phyloP scores from a whole-genome alignment of 2,797 vertebrate species.

The Fundulus diaphanus region DNA sequence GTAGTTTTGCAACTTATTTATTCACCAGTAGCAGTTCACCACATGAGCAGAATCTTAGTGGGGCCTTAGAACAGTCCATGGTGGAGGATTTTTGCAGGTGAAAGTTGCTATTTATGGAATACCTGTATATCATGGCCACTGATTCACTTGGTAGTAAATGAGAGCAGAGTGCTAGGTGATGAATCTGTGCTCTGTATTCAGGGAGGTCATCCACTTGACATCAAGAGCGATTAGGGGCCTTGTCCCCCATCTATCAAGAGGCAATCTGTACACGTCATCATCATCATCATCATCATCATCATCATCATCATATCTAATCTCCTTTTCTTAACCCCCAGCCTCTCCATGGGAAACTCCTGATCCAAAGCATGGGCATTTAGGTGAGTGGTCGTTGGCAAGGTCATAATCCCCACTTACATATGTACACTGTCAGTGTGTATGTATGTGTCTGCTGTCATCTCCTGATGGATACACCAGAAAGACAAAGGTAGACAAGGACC shows the following conservation, averaged over 20 bases:
- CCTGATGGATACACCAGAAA: slow-evolving; percentile 33
- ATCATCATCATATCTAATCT: slow-evolving; percentile 76
- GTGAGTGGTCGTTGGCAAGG: slow-evolving; percentile 69
- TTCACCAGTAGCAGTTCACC: background rate
- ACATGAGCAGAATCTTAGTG: slow-evolving; percentile 23
- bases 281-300: slow-evolving; percentile 81
- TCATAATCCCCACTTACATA: slow-evolving; percentile 53
- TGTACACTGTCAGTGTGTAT: slow-evolving; percentile 35
- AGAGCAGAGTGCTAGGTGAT: slow-evolving; percentile 64
- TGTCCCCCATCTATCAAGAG: slow-evolving; percentile 80
- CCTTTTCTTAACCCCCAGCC: slow-evolving; percentile 13
- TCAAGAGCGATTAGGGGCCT: slow-evolving; percentile 78
- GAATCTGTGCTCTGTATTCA: slow-evolving; percentile 71
- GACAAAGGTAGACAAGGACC: slow-evolving; percentile 45
- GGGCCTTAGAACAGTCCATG: slow-evolving; percentile 36
- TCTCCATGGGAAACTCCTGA: slow-evolving; percentile 50
- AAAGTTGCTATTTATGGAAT: slow-evolving; percentile 65
- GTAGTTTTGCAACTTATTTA: background rate
- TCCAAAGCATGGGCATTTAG: slow-evolving; percentile 61
- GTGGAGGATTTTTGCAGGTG: slow-evolving; percentile 55
- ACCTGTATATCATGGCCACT: slow-evolving; percentile 58
- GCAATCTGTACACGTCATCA: slow-evolving; percentile 79
- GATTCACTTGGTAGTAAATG: slow-evolving; percentile 62
- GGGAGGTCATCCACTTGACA: slow-evolving; percentile 80
- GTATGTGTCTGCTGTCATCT: slow-evolving; percentile 33